These are phyloP conservation scores for Phyllostomus hastatus DNA, from an alignment of 2,113 vertebrate species.

Conservation along the genomic window DNA sequence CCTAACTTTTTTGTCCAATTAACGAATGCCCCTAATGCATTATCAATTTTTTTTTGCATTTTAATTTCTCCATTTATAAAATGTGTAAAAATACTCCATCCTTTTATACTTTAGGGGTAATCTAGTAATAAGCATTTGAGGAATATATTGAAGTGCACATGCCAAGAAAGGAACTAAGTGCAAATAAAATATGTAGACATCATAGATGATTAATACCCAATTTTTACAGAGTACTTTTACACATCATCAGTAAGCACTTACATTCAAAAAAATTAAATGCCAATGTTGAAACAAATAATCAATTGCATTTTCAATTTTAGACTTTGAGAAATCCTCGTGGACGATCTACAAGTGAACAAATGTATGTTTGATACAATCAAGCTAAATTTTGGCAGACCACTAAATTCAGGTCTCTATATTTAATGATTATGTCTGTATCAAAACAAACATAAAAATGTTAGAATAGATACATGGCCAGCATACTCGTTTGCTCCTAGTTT, in stretches of 20 bases:
- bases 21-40: background rate
- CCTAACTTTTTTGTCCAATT: constrained; percentile 23
- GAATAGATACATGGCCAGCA: background rate
- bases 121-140: constrained; percentile 22
- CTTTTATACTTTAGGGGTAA: background rate
- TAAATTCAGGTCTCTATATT: constrained; percentile 34
- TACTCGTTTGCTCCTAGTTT: constrained; percentile 46
- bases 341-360: background rate
- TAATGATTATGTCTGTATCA: constrained; percentile 24
- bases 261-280: constrained; percentile 22
- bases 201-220: background rate
- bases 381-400: constrained; percentile 30
- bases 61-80: constrained; percentile 46
- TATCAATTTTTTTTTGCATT: background rate
- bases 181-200: background rate
- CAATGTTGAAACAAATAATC: constrained; percentile 31
- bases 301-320: constrained; percentile 21
- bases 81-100: constrained; percentile 4
- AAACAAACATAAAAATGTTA: constrained; percentile 50
- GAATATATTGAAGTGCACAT: background rate
- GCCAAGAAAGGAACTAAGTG: constrained; percentile 5
- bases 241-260: background rate
- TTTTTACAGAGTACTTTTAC: constrained; percentile 1
- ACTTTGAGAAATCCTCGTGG: constrained; percentile 29
- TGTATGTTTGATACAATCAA: background rate